Percentiles rank a stretch among this genome's conserved stretches.
Evolutionary conservation across 2,113 vertebrate species (phyloP).

Genomic region (Nothoprocta pentlandii): DNA sequence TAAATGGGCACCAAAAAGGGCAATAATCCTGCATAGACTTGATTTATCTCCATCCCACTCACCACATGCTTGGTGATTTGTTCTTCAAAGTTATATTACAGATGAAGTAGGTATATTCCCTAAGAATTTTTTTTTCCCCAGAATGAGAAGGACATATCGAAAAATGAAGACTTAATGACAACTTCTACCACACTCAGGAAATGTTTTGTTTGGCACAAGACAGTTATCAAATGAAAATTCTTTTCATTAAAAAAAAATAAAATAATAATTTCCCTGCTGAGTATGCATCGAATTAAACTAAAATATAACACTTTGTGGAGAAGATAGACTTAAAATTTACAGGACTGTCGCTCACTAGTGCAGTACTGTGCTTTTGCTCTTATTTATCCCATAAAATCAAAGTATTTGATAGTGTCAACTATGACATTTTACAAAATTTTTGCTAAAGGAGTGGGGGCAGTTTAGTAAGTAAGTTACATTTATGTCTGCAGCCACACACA

Average conservation of each 20-base stretch:
- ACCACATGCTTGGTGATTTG: neutral
- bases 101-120: neutral
- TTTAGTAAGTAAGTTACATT: neutral
- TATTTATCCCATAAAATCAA: neutral
- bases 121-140: neutral
- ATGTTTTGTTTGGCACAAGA: neutral
- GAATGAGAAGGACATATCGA: neutral
- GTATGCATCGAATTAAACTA: neutral
- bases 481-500: neutral
- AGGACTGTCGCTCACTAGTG: neutral
- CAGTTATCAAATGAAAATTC: neutral
- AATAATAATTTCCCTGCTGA: neutral
- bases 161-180: neutral
- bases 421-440: neutral
- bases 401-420: neutral
- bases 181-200: neutral
- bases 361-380: neutral
- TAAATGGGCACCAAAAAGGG: neutral
- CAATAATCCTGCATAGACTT: neutral
- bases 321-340: neutral
- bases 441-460: neutral
- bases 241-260: neutral
- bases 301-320: neutral
- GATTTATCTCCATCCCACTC: neutral
- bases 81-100: neutral